These are phyloP conservation scores for Prionchulus punctatus DNA, from an alignment of 2,888 invertebrate species.

Conservation along the genomic window DNA sequence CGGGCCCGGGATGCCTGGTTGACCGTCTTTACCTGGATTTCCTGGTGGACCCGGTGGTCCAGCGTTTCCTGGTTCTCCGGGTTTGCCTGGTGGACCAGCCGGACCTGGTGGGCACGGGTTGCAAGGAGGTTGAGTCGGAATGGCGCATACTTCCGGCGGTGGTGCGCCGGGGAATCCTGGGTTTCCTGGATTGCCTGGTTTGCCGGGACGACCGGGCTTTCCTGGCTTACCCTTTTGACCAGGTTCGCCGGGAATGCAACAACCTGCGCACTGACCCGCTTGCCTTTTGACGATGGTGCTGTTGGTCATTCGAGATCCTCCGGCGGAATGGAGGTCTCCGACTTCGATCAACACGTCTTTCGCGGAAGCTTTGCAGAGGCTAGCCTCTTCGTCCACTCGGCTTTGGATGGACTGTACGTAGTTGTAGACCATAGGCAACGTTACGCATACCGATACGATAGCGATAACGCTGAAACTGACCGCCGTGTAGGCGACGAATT, in stretches of 20 bases:
- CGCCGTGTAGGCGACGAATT: slow-evolving; percentile 10
- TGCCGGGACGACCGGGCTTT: slow-evolving; percentile 15
- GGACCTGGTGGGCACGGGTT: slow-evolving; percentile 10
- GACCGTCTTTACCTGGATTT: slow-evolving; percentile 10
- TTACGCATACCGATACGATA: slow-evolving; percentile 7
- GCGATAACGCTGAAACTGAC: slow-evolving; percentile 7
- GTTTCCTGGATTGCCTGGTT: slow-evolving; percentile 9
- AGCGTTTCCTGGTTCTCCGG: slow-evolving; percentile 9
- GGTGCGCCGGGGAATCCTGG: slow-evolving; percentile 8
- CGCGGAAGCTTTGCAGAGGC: background rate
- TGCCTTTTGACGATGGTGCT: background rate
- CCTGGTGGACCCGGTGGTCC: slow-evolving; percentile 7
- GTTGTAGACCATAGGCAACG: slow-evolving; percentile 8
- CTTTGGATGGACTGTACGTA: slow-evolving; percentile 1
- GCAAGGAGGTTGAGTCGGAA: slow-evolving; percentile 6
- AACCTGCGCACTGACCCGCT: slow-evolving; percentile 14
- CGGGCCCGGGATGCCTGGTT: slow-evolving; percentile 12
- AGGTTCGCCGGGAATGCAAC: slow-evolving; percentile 26
- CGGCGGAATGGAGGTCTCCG: background rate
- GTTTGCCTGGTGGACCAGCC: slow-evolving; percentile 12
- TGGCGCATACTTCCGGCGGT: background rate
- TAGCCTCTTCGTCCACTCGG: background rate
- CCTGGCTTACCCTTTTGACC: slow-evolving; percentile 26
- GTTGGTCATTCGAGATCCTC: background rate
- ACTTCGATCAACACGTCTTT: background rate